These are phyloP conservation scores for Lasioglossum vierecki DNA, from an alignment of 2,888 invertebrate genomes.

Conservation along the genomic window DNA sequence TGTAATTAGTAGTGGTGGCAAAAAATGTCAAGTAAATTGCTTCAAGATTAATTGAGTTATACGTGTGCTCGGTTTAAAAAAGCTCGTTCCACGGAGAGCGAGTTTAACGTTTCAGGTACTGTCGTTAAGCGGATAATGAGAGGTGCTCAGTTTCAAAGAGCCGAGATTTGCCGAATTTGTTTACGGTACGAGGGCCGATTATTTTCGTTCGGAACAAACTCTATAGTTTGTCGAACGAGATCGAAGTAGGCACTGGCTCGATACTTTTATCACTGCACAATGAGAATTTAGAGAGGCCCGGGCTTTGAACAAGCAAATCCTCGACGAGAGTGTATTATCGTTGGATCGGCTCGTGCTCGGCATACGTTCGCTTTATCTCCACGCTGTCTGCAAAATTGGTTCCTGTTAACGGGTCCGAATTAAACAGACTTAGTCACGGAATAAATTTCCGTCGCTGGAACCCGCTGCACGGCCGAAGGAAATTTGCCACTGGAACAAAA, in stretches of 20 bases:
- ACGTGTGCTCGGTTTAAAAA: background rate
- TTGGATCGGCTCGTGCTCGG: slow-evolving; percentile 41
- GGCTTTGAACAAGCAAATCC: background rate
- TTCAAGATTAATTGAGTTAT: background rate
- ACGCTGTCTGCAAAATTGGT: slow-evolving; percentile 46
- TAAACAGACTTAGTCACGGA: slow-evolving; percentile 27
- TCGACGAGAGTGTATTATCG: background rate
- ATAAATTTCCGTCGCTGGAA: slow-evolving; percentile 11
- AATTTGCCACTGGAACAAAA: background rate
- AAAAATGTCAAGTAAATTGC: background rate
- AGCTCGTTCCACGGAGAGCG: background rate
- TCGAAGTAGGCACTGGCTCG: background rate
- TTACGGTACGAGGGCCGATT: background rate
- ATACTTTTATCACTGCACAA: background rate
- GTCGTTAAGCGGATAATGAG: background rate
- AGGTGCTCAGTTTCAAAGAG: background rate
- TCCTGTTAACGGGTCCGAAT: slow-evolving; percentile 34
- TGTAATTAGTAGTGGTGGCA: background rate
- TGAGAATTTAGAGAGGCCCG: background rate
- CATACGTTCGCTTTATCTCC: slow-evolving; percentile 17
- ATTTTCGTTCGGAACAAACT: no score
- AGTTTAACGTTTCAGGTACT: background rate
- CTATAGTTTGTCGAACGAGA: background rate
- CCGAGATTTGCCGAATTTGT: background rate
- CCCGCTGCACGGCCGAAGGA: background rate